These are phyloP conservation scores for Rafetus swinhoei DNA, from an alignment of 2,113 vertebrate genomes.

Conservation along the genomic window DNA sequence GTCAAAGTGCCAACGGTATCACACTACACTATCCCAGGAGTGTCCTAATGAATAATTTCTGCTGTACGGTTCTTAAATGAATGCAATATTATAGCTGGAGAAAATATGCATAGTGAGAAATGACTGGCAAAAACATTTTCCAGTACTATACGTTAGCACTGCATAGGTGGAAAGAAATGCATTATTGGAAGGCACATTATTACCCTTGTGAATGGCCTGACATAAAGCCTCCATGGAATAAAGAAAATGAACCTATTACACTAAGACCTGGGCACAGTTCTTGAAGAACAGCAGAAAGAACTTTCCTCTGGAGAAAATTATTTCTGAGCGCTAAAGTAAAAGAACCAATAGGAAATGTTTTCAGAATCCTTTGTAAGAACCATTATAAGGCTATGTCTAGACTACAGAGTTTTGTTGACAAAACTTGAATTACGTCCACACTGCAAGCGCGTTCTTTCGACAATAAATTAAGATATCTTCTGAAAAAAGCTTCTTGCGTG, in stretches of 20 bases:
- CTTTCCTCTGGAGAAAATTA: not conserved
- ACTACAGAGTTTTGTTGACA: too few relatives aligned
- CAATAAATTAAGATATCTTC: too few relatives aligned
- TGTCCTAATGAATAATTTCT: not conserved
- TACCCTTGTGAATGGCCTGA: not conserved
- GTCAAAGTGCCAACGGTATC: not conserved
- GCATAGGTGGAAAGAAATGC: not conserved
- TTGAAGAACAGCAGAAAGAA: not conserved
- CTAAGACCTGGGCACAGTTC: not conserved
- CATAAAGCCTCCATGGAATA: not conserved
- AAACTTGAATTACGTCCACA: too few relatives aligned
- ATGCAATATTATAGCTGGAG: rapidly evolving
- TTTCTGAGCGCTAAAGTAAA: not conserved
- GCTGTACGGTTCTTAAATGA: not conserved
- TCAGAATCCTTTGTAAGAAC: not conserved
- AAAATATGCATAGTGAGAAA: not conserved
- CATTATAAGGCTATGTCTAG: not conserved
- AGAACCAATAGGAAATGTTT: not conserved
- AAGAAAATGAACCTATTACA: not conserved
- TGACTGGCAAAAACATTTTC: not conserved
- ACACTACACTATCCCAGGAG: not conserved
- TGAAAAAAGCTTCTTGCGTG: too few relatives aligned
- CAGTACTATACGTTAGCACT: not conserved
- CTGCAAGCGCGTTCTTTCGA: too few relatives aligned
- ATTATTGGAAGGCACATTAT: not conserved